phyloP scores from a whole-genome alignment of 2,113 vertebrate genomes.

The Colius striatus region DNA sequence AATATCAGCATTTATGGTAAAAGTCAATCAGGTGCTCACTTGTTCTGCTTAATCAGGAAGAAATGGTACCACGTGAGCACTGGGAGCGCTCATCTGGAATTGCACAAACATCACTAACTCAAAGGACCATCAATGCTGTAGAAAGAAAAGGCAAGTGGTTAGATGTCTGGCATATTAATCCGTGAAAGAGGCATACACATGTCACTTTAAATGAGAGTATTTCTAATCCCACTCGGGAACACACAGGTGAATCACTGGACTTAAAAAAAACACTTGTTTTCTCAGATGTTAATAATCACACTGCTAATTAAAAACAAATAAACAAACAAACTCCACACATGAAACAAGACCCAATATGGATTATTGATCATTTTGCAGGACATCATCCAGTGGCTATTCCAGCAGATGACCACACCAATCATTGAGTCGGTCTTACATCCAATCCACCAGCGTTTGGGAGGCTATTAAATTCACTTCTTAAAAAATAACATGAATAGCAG shows the following conservation, averaged over 20 bases:
- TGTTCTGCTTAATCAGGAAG: constrained; percentile 80
- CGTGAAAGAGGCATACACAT: not conserved
- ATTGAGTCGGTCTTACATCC: not conserved
- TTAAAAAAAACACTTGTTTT: not conserved
- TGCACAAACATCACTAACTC: constrained; percentile 70
- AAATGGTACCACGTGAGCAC: constrained; percentile 68
- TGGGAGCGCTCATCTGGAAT: constrained; percentile 61
- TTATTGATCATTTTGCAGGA: not conserved
- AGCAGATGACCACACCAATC: not conserved
- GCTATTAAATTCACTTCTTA: not conserved
- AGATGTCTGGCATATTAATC: not conserved
- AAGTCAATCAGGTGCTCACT: constrained; percentile 79
- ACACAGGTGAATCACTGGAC: not conserved
- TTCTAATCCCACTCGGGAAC: not conserved
- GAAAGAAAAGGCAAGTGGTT: constrained; percentile 35
- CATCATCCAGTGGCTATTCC: not conserved
- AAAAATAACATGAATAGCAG: not conserved
- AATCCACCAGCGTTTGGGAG: not conserved
- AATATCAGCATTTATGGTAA: constrained; percentile 80
- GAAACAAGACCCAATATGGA: not conserved
- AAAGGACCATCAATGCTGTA: constrained; percentile 51
- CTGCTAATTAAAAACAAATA: not conserved
- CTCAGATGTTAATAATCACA: not conserved
- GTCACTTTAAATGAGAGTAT: not conserved
- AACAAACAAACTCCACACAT: not conserved